Conservation (phyloP, 2,113 vertebrate genomes). For the Erythrocercus mccallii region DNA sequence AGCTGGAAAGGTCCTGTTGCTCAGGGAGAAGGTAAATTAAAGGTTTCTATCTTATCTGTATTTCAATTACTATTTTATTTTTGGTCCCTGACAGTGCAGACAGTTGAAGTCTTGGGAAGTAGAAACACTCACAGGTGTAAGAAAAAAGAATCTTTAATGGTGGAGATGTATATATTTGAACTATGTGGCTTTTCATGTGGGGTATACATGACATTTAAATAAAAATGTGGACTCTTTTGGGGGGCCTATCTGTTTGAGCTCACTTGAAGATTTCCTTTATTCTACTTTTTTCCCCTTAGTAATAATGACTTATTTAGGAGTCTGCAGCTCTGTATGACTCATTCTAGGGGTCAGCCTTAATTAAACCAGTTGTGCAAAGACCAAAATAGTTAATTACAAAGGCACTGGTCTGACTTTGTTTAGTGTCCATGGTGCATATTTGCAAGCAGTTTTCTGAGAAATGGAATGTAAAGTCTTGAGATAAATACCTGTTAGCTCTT, state of each 20-base stretch:
- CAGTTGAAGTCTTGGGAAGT: constrained; percentile 63
- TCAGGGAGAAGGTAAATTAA: constrained; percentile 76
- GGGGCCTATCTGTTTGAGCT: neutral
- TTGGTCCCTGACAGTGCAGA: constrained; percentile 63
- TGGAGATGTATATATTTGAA: constrained; percentile 52
- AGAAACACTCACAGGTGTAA: constrained; percentile 38
- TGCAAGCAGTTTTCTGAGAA: neutral
- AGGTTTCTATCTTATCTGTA: constrained; percentile 74
- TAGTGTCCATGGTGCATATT: neutral
- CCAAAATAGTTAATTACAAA: neutral
- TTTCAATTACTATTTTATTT: constrained; percentile 78
- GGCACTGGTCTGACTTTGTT: neutral
- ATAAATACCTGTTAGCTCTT: neutral
- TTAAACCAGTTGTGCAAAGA: neutral
- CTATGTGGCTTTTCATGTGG: constrained; percentile 44
- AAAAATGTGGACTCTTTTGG: constrained; percentile 15
- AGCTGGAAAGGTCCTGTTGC: constrained; percentile 64
- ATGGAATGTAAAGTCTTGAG: neutral
- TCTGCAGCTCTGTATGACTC: neutral
- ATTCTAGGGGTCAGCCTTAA: neutral
- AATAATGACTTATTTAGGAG: constrained; percentile 23
- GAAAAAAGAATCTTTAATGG: constrained; percentile 53
- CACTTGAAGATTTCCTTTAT: neutral
- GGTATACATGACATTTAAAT: constrained; percentile 64
- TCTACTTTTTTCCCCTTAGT: neutral